A percentile compares a stretch with the other conserved stretches of the same genome.
Evolutionary conservation across 2,888 invertebrate species (phyloP).

Genomic region (Leucophora obtusa): DNA sequence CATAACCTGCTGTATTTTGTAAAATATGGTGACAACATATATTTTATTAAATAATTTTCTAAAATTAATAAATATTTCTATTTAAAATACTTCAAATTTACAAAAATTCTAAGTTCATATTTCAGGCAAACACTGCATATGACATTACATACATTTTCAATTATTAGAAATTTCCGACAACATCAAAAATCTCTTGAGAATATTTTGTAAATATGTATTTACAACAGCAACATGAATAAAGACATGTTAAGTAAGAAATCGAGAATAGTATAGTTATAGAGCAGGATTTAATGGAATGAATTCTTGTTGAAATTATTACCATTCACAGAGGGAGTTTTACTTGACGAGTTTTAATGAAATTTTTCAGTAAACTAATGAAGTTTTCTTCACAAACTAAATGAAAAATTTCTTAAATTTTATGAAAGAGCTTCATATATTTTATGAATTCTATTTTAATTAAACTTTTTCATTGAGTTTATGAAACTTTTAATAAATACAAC

Average conservation of each 20-base stretch:
- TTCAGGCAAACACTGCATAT: conserved; percentile 15
- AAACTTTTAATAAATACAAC: no score
- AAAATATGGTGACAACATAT: no score
- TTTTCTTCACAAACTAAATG: no score
- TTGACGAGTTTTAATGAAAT: no score
- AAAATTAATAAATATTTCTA: conserved; percentile 10
- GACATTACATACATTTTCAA: conserved; percentile 49
- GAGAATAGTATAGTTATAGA: neutral
- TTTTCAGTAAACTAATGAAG: no score
- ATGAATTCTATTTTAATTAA: no score
- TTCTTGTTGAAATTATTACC: neutral
- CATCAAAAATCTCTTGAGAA: conserved; percentile 55
- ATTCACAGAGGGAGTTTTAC: no score
- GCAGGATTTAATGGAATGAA: neutral
- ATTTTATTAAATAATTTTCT: conserved; percentile 1
- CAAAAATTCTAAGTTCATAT: conserved; percentile 18
- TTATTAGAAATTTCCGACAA: conserved; percentile 60
- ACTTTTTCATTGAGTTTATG: no score
- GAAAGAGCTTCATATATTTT: no score
- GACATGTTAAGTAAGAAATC: conserved; percentile 35
- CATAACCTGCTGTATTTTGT: no score
- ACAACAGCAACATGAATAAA: conserved; percentile 12
- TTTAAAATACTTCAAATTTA: conserved; percentile 5
- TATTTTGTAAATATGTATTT: conserved; percentile 5
- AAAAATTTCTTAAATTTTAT: no score